Evolutionary conservation across 2,797 vertebrate species (phyloP), one percentile per base, ranked within the genome.

Genomic region (Phoebastria nigripes): DNA sequence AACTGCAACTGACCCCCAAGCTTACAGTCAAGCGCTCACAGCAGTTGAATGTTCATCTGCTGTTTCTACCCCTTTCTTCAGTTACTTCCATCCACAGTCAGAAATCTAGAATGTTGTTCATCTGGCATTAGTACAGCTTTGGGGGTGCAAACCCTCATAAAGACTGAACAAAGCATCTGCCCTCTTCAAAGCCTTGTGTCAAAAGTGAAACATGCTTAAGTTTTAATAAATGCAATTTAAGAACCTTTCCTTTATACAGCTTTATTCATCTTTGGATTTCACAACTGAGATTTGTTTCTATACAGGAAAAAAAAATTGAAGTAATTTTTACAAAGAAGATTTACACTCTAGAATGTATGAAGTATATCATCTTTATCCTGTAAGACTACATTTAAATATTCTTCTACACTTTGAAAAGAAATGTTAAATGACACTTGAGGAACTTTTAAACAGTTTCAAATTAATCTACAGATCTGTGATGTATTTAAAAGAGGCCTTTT

Each of bases 261-360:
- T 97, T 96, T 95, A 96, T 96, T 95, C 28, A 79, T 96, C 94
- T 96, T 97, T 95, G 96, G 96, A 25, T 95, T 94, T 94, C 79
- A 96, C 92, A 95, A 89, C 24, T 65, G 61, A 82, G 14, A 74
- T 66, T 92, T 92, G 15, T 77, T 87, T 89, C 74, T 93, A 83
- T 84, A 94, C 89, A 96, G 82, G 72, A 49, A 72, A 92, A 80
- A 63, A 80, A 87, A 56, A 16, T 0, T 1, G 12, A 51, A 81
- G 12, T 72, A 33, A 12, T 74, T 90, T 82, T 66, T 87, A 93
- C 85, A 94, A 72, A 70, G 33, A 51, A 67, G 71, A 58, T 74
- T 70, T 93, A 93, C 77, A 84, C 58, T 92, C 93, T 81, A 73
- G 35, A 67, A 81, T 33, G 62, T 35, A 63, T 89, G 56, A 82